Evolutionary conservation across 2,113 vertebrate species (phyloP), one percentile per base, ranked within the genome.

Genomic region (Perca flavescens): DNA sequence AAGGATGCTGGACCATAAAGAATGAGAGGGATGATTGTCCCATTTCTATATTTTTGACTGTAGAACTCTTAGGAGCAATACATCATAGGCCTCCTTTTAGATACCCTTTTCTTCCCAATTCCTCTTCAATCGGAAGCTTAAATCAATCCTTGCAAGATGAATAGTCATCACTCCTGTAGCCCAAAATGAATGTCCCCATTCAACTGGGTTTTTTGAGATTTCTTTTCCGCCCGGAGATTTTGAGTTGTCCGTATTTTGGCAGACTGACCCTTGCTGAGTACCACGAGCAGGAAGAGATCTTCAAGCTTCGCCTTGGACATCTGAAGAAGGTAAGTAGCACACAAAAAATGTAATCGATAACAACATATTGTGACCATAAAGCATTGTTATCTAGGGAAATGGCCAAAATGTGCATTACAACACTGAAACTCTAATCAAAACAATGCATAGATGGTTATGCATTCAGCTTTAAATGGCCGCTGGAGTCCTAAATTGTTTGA

Each of bases 241-340:
- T 28, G 21, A 63, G 8, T 60, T 74, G 16, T 77, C 56, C 31
- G 3, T 69, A 13, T 95, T 91, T 86, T 74, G 31, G 2, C 95
- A 99, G 98, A 91, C 95, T 99, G 92, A 99, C 98, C 68, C 93
- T 99, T 74, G 97, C 98, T 53, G 98, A 99, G 88, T 99, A 99
- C 91, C 98, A 99, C 0, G 98, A 99, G 90, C 98, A 99, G 92
- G 98, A 99, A 93, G 98, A 99, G 94, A 99, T 99, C 92, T 99
- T 99, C 94, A 99, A 99, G 91, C 97, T 99, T 87, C 95, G 98
- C 88, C 96, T 99, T 75, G 98, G 98, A 86, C 98, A 99, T 95
- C 96, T 99, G 81, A 99, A 99, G 94, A 99, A 99, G 97, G 98
- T 99, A 13, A 56, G 88, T 50, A 8, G 21, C 19, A 54, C n/a